These are phyloP conservation scores for Cephalopterus ornatus DNA, from an alignment of 2,113 vertebrate species.

Conservation along the genomic window DNA sequence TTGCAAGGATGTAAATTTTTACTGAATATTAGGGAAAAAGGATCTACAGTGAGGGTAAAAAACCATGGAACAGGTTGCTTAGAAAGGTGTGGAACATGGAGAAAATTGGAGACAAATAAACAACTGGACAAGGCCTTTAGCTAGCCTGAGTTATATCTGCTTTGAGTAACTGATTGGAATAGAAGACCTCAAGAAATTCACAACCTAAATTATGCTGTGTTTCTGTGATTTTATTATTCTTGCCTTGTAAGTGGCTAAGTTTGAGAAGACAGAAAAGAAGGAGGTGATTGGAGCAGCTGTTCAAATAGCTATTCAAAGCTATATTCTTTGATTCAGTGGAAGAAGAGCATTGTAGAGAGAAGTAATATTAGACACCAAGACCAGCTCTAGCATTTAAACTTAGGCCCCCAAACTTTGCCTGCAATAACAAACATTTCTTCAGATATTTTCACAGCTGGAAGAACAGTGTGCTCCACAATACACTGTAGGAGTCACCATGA, in stretches of 20 bases:
- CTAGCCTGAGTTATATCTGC: neutral
- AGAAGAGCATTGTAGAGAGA: neutral
- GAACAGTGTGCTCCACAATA: neutral
- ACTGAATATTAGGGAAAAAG: neutral
- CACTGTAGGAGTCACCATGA: neutral
- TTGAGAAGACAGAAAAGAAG: neutral
- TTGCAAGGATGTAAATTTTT: neutral
- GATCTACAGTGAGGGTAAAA: neutral
- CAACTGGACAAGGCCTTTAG: neutral
- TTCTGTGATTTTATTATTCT: neutral
- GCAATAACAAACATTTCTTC: neutral
- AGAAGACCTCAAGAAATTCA: neutral
- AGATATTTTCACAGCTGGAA: neutral
- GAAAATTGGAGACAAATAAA: neutral
- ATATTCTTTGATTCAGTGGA: neutral
- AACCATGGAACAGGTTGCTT: neutral
- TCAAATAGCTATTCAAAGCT: neutral
- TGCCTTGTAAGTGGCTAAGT: neutral
- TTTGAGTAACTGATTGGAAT: neutral
- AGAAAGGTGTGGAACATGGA: neutral
- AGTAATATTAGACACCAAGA: neutral
- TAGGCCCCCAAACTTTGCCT: neutral
- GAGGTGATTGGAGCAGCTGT: neutral
- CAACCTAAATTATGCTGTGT: neutral
- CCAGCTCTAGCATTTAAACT: neutral